Percentiles rank a stretch among this genome's conserved stretches.
Evolutionary conservation across 2,113 vertebrate genomes (phyloP).

Genomic region (Cryptomyrus ogoouensis): DNA sequence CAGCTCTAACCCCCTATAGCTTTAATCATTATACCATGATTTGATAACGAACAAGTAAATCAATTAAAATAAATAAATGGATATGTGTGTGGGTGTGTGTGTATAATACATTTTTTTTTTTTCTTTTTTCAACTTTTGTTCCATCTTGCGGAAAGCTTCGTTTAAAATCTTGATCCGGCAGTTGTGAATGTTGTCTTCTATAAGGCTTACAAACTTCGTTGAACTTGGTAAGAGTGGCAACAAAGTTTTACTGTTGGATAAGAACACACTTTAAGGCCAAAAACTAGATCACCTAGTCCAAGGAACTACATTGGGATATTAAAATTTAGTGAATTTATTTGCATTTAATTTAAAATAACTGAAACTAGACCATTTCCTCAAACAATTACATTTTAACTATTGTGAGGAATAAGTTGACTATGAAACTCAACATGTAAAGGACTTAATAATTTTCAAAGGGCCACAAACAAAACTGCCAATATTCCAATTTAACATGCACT

Average conservation of each 20-base stretch:
- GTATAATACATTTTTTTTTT: not conserved
- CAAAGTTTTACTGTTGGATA: not conserved
- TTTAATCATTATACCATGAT: not conserved
- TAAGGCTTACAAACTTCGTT: not conserved
- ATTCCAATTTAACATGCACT: conserved; percentile 26
- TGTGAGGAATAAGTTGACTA: conserved; percentile 26
- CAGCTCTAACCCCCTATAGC: not conserved
- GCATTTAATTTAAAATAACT: conserved; percentile 8
- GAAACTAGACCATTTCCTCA: not conserved
- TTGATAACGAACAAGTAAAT: not conserved
- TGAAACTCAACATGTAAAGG: conserved; percentile 25
- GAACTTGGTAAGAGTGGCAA: not conserved
- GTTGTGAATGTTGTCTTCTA: not conserved
- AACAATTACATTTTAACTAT: not conserved
- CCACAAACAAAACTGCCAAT: conserved; percentile 21
- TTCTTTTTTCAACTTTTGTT: not conserved
- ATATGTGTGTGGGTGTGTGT: not conserved
- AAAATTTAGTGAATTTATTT: conserved; percentile 13
- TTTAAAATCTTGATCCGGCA: not conserved
- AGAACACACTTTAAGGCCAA: not conserved
- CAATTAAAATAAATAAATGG: not conserved
- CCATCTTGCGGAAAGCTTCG: not conserved
- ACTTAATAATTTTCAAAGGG: not conserved
- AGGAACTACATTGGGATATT: not conserved
- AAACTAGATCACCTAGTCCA: not conserved